Base-by-base conservation (phyloP, 2,113 vertebrate genomes). In the Forbesichthys papilliferus region DNA sequence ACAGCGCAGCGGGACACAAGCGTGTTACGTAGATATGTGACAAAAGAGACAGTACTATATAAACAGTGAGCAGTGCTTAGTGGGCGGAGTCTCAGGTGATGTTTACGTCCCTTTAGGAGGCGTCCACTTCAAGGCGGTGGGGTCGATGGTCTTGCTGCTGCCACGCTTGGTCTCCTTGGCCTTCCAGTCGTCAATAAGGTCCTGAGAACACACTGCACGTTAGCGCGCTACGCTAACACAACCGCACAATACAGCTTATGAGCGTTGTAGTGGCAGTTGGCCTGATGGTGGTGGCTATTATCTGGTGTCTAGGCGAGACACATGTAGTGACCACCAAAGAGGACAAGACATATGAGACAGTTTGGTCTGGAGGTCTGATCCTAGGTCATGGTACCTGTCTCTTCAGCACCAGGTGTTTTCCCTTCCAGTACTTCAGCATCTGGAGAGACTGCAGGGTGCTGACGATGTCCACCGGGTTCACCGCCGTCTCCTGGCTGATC, bases 361-460 rank as follows among this genome's bases (percentile, higher is more conserved):
- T 42, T 42, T 42, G 36, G 36, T 42, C 36, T 42, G 3, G 36
- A 42, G 7, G 36, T 42, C 36, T 42, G 36, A 42, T 3, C 20
- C 20, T 1, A 20, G 20, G 20, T 20, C 20, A 20, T 12, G 49
- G 64, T 48, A 92, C 97, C 95, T 99, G 97, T 94, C 97, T 95
- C 81, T 99, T 99, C 66, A 99, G 89, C 73, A 99, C 96, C 68
- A 99, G 82, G 80, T 99, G 96, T 51, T 99, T 99, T 57, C 97
- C 97, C 80, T 99, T 99, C 97, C 97, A 99, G 84, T 99, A 99
- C 70, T 99, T 99, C 60, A 99, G 95, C 97, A 99, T 99, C 89
- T 99, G 97, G 78, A 99, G 96, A 0, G 96, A 96, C 88, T 99
- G 97, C 88, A 99, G 89, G 0, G 97, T 99, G 91, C 96, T 99